phyloP scores from a whole-genome alignment of 2,888 invertebrate species.

The Melanargia galathea region DNA sequence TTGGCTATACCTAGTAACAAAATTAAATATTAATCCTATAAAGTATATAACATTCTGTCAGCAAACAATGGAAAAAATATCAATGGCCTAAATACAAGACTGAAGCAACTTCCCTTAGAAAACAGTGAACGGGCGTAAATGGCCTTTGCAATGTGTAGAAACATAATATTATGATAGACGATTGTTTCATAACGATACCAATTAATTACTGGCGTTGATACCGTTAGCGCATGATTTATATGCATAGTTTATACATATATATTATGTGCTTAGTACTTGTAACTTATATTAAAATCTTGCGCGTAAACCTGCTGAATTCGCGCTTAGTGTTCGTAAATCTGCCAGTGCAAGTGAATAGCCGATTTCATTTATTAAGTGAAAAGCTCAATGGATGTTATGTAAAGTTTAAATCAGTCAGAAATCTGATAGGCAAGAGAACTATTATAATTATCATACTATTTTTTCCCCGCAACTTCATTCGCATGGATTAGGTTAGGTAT shows the following conservation, averaged over 20 bases:
- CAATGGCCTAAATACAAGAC: constrained; percentile 34
- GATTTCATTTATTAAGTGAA: too few relatives aligned
- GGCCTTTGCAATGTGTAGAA: constrained; percentile 32
- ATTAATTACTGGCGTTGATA: constrained; percentile 18
- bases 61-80: constrained; percentile 11
- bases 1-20: too few relatives aligned
- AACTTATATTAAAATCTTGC: not conserved
- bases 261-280: not conserved
- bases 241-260: not conserved
- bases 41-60: not conserved
- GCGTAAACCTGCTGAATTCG: too few relatives aligned
- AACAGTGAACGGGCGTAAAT: constrained; percentile 42
- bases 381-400: too few relatives aligned
- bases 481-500: too few relatives aligned
- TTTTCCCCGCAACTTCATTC: too few relatives aligned
- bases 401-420: too few relatives aligned
- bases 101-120: constrained; percentile 53
- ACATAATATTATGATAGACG: constrained; percentile 28
- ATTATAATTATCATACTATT: too few relatives aligned
- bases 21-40: too few relatives aligned
- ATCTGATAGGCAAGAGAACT: too few relatives aligned
- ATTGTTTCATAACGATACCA: constrained; percentile 31
- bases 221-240: constrained; percentile 13
- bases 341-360: too few relatives aligned
- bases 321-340: too few relatives aligned